Evolutionary conservation across 2,888 invertebrate species (phyloP).

Genomic region (Eristalis pertinax): DNA sequence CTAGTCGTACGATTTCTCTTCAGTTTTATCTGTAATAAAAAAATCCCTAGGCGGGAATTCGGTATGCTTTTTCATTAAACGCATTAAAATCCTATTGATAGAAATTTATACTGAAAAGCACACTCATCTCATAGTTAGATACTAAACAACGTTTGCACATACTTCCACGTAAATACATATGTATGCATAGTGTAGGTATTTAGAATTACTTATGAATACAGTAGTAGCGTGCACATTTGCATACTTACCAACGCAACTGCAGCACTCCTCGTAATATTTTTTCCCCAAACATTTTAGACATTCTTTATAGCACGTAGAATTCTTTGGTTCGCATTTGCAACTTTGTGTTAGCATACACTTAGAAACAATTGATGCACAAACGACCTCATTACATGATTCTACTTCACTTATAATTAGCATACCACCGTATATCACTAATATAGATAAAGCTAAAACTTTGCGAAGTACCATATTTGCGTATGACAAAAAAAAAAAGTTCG

Average conservation of each 20-base stretch:
- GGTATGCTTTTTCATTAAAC: background rate
- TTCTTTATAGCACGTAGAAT: slow-evolving; percentile 96
- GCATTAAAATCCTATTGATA: background rate
- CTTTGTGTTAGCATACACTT: slow-evolving; percentile 98
- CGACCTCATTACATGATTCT: slow-evolving; percentile 92
- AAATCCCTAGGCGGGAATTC: background rate
- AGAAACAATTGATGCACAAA: slow-evolving; percentile 97
- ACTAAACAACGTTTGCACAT: background rate
- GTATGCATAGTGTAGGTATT: background rate
- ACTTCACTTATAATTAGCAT: slow-evolving; percentile 76
- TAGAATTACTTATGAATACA: background rate
- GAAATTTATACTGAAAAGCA: background rate
- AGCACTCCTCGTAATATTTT: slow-evolving; percentile 94
- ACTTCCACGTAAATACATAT: background rate
- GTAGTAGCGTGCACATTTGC: background rate
- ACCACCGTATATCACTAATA: slow-evolving; percentile 74
- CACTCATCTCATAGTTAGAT: slow-evolving; percentile 25
- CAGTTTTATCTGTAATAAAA: background rate
- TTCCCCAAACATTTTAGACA: slow-evolving; percentile 93
- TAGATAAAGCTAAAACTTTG: slow-evolving; percentile 42
- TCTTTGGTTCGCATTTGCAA: slow-evolving; percentile 96
- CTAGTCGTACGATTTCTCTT: background rate
- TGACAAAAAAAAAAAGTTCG: background rate
- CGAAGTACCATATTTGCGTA: slow-evolving; percentile 55
- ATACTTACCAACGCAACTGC: slow-evolving; percentile 96